Base-by-base conservation (phyloP, 2,797 vertebrate species). In the Oreonectes daqikongensis region DNA sequence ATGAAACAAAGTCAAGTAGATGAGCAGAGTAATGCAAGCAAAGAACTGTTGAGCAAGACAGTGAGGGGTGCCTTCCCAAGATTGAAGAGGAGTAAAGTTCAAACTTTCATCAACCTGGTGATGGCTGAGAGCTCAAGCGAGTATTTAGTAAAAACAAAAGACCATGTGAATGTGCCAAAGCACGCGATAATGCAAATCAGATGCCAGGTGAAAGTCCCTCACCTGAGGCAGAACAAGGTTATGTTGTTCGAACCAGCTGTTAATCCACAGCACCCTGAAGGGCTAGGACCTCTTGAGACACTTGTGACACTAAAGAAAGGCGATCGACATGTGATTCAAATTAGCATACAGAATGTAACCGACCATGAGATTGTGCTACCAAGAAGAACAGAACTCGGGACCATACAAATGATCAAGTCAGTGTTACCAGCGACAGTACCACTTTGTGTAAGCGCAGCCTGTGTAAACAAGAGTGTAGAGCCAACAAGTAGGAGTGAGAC, bases 321-420 rank as follows among this genome's bases (percentile, higher is more conserved):
- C 10, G 20, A 10, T 18, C n/a, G 28, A 42, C 77, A 42, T 12
- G 28, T 55, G 22, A 65, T 67, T 42, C 40, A 57, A 20, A 48
- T 79, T 66, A 69, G 48, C 48, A 57, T 66, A 1, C 57, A 52
- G 9, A 79, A 79, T 26, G 20, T 61, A 20, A 72, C 77, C 32
- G 61, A 79, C 55, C 60, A 79, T 57, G 44, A 71, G 3, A 52
- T 70, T 57, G 44, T 28, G 22, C 44, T 48, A 0, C 3, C 15
- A 15, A 57, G 76, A 28, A 44, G n/a, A 72, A 66, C 69, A 42
- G 63, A 75, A 50, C 73, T 40, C 20, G 71, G 72, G 44, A 35
- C 32, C 0, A 4, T 35, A 35, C 6, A 35, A 8, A 35, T 4
- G 32, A 4, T 35, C 3, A 35, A 4, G 7, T 35, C 32, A 35